Evolutionary conservation across 2,797 vertebrate species (phyloP), one percentile per base, ranked within the genome.

Genomic region (Schizopygopsis malacanthus): DNA sequence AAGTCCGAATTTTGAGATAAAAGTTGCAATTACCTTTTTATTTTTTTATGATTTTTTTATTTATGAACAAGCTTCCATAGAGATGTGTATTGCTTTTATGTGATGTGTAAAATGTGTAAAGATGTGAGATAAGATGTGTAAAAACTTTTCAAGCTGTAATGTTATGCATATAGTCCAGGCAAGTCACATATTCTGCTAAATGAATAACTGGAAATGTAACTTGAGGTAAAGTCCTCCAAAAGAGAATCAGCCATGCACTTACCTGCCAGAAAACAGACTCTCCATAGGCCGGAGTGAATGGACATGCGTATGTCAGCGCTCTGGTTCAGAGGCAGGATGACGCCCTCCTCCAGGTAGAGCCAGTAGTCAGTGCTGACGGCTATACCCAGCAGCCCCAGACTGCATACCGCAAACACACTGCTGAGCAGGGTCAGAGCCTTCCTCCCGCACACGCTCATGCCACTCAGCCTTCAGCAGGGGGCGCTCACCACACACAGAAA

Each of bases 361-460:
- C 98, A 99, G 93, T 99, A 99, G 95, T 99, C 98, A 0, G 98
- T 99, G 95, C 97, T 98, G 81, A 99, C 97, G 0, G 98, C 97
- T 2, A 98, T 95, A 75, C 98, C 97, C 94, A 99, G 93, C 77
- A 99, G 96, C 22, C 97, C 97, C 85, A 99, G 95, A 89, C 95
- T 95, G 0, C 97, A 98, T 82, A 98, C 97, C 0, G 97, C 97
- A 9, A 99, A 99, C 86, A 98, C 95, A 45, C 97, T 98, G 96
- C 98, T 98, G 91, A 99, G 96, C 95, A 99, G 95, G 87, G 97
- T 97, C 95, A 99, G 94, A 18, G 95, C 97, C 92, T 97, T 98
- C 93, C 97, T 97, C 91, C 98, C 96, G n/a, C 96, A 99, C 81
- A 95, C 65, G n/a, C 96, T 97, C 98, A 98, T 99, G 96, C 94